phyloP scores from a whole-genome alignment of 92 coral and sea anemone species.

The Blastomussa wellsi region DNA sequence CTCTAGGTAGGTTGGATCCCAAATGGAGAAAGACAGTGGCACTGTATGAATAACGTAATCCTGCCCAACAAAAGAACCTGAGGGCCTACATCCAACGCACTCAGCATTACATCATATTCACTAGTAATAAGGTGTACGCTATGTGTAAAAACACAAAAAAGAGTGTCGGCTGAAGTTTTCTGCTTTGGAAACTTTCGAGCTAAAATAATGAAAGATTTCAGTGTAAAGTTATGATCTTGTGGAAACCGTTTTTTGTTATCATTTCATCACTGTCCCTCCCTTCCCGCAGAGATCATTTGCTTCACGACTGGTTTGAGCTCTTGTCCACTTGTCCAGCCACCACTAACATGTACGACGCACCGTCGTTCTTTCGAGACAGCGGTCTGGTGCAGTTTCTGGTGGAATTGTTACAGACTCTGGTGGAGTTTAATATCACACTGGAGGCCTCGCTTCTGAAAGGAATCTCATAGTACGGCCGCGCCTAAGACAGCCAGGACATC shows the following conservation, averaged over 20 bases:
- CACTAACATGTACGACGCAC: slow-evolving; percentile 93
- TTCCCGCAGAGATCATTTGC: slow-evolving; percentile 75
- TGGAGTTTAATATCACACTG: slow-evolving; percentile 89
- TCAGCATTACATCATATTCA: no score
- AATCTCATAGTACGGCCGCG: slow-evolving; percentile 53
- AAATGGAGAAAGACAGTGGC: not conserved
- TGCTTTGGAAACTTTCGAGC: no score
- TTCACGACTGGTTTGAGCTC: slow-evolving; percentile 93
- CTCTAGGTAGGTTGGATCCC: no score
- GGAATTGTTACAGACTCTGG: slow-evolving; percentile 78
- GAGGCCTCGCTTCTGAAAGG: slow-evolving; percentile 95
- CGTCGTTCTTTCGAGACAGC: slow-evolving; percentile 91
- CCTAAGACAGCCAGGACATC: not conserved
- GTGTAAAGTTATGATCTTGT: not conserved
- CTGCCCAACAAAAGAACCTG: no score
- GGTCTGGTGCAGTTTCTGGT: slow-evolving; percentile 88
- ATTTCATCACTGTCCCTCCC: slow-evolving; percentile 20
- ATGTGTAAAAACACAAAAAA: no score
- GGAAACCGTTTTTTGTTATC: not conserved
- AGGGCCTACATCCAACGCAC: not conserved
- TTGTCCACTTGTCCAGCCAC: slow-evolving; percentile 95
- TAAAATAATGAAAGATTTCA: no score
- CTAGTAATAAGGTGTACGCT: no score
- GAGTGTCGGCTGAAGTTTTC: no score
- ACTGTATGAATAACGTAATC: no score